Base-by-base conservation (phyloP, 2,113 vertebrate genomes). In the Opisthocomus hoazin region DNA sequence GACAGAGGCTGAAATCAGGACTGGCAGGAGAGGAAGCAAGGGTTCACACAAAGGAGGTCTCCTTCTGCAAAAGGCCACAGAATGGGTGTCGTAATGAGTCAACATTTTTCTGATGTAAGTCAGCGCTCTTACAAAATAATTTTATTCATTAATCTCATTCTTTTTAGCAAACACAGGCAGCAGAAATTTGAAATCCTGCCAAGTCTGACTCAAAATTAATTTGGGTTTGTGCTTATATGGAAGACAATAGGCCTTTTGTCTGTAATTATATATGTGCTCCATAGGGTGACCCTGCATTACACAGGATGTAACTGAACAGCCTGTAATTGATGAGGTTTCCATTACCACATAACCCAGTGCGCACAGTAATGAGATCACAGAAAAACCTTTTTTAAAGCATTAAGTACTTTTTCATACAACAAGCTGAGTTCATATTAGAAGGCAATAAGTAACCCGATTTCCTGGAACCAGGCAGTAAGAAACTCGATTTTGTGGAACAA, bases 121-220 rank as follows among this genome's bases (percentile, higher is more conserved):
- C 95, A 96, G 84, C 1, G 1, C 66, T 83, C 78, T 73, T 79
- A 75, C 32, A 75, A 95, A 96, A 93, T 76, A 79, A 89, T 92
- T 93, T 84, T 84, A 92, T 89, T 94, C 70, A 87, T 89, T 82
- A 69, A 65, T 91, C 58, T 82, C 73, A 61, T 84, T 89, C 74
- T 92, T 95, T 89, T 92, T 73, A 84, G 76, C 86, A 75, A 86
- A 84, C 76, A 81, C 0, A 5, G 83, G 53, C 84, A 84, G 77
- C 84, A 95, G 77, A 92, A 87, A 63, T 73, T 58, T 94, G 91
- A 87, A 96, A 84, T 83, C 41, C 37, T 89, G 92, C 95, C 96
- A 94, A 93, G 89, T 94, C 84, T 96, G 95, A 89, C 84, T 94
- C 91, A 93, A 92, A 89, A 94, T 92, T 87, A 76, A 85, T 94